These are phyloP conservation scores for Spongilla lacustris DNA, from an alignment of 37 sponge, comb jelly and placozoan species.

Conservation along the genomic window DNA sequence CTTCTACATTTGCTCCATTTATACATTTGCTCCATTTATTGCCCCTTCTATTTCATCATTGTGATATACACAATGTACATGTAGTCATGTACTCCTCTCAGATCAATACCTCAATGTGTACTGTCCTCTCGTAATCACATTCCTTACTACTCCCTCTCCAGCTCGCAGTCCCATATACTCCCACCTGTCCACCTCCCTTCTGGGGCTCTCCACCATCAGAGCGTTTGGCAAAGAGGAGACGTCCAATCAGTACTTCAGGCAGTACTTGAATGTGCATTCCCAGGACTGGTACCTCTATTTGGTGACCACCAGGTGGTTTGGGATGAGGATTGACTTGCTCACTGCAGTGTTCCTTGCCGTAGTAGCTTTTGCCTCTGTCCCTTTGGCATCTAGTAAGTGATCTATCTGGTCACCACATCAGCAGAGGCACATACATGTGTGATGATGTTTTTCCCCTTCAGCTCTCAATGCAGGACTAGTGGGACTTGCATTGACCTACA, in stretches of 20 bases:
- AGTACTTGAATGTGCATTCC: constrained; percentile 10
- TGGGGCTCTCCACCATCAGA: constrained; percentile 79
- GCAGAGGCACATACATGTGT: too few relatives aligned
- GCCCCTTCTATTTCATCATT: too few relatives aligned
- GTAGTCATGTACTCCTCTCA: too few relatives aligned
- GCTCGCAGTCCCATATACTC: constrained; percentile 90
- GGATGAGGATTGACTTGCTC: constrained; percentile 67
- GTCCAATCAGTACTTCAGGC: constrained; percentile 38
- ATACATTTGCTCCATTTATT: too few relatives aligned
- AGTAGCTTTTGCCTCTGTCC: constrained; percentile 63
- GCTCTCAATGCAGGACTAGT: constrained; percentile 56
- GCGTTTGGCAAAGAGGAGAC: constrained; percentile 40
- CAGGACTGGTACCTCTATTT: constrained; percentile 59
- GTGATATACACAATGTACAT: too few relatives aligned
- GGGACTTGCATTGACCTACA: constrained; percentile 72
- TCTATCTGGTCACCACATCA: too few relatives aligned
- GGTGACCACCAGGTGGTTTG: constrained; percentile 71
- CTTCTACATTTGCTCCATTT: too few relatives aligned
- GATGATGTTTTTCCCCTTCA: neutral
- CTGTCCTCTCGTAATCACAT: too few relatives aligned
- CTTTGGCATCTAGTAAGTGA: constrained; percentile 40
- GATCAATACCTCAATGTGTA: too few relatives aligned
- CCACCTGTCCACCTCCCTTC: constrained; percentile 77
- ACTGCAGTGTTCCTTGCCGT: constrained; percentile 45
- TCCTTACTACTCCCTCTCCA: constrained; percentile 13